Conservation (phyloP, 53 echinoderm and acorn worm species). For the Luidia sarsii region DNA sequence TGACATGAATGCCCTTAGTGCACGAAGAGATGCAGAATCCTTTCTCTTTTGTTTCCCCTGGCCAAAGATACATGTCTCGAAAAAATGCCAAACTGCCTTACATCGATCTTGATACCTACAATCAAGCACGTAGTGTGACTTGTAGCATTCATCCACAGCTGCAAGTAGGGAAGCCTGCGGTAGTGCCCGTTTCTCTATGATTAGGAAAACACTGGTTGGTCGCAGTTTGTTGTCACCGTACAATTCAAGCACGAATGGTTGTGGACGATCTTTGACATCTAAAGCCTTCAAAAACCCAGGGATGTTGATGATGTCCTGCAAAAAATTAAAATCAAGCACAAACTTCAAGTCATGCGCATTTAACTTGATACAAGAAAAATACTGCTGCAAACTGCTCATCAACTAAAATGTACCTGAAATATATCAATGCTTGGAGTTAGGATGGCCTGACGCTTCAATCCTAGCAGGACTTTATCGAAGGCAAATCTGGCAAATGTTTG, state of each 20-base stretch:
- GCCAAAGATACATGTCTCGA: too few species aligned
- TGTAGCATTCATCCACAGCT: too few species aligned
- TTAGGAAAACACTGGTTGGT: background rate
- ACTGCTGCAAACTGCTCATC: too few species aligned
- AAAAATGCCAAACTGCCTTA: too few species aligned
- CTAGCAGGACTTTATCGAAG: background rate
- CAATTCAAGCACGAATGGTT: slow-evolving; percentile 2
- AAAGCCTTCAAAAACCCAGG: background rate
- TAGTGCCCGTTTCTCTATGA: background rate
- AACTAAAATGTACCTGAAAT: background rate
- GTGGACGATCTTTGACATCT: background rate
- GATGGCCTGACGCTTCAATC: too few species aligned
- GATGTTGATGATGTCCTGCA: slow-evolving; percentile 2
- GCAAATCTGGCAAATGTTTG: background rate
- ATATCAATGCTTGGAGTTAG: background rate
- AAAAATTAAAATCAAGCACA: background rate
- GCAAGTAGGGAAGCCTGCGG: too few species aligned
- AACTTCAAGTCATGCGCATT: background rate
- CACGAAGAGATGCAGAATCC: too few species aligned
- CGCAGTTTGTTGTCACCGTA: slow-evolving; percentile 5
- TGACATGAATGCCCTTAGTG: too few species aligned
- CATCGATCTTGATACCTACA: too few species aligned
- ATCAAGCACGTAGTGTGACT: too few species aligned
- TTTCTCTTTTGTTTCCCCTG: too few species aligned
- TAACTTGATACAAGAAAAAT: background rate